Conservation (phyloP, 2,888 invertebrate species). For the Cyaniris semiargus region DNA sequence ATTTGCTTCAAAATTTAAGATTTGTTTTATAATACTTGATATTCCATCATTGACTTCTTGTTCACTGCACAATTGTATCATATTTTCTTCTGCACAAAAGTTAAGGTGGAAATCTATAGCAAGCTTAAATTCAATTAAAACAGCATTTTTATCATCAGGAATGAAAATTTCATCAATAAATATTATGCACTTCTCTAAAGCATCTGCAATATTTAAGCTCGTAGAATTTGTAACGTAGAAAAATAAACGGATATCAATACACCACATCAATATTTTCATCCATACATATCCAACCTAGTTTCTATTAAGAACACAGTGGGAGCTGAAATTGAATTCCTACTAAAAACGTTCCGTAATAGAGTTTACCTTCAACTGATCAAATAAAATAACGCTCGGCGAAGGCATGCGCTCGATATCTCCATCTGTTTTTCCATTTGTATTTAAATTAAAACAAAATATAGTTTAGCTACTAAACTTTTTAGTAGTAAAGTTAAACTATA, state of each 20-base stretch:
- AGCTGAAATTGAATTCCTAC: slow-evolving; percentile 71
- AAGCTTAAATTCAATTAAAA: background rate
- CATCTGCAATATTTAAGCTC: background rate
- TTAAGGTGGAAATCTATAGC: background rate
- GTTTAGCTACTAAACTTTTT: slow-evolving; percentile 45
- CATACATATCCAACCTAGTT: slow-evolving; percentile 56
- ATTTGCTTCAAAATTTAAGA: background rate
- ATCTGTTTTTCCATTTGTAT: slow-evolving; percentile 25
- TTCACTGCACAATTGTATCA: too few species aligned
- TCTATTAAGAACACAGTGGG: slow-evolving; percentile 61
- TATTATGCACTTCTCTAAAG: background rate
- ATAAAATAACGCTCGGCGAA: slow-evolving; percentile 66
- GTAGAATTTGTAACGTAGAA: background rate
- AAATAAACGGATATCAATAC: background rate
- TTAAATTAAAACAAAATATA: slow-evolving; percentile 39
- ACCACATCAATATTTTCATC: slow-evolving; percentile 1
- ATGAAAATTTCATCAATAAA: background rate
- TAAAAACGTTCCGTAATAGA: slow-evolving; percentile 75
- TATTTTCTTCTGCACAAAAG: too few species aligned
- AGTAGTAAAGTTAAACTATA: too few species aligned
- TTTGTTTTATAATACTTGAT: background rate
- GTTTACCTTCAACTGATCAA: slow-evolving; percentile 70
- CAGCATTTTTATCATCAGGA: background rate
- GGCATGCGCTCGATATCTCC: slow-evolving; percentile 42
- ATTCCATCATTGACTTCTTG: too few species aligned